phyloP scores from a whole-genome alignment of 2,113 vertebrate genomes.

The Mystacornis crossleyi region DNA sequence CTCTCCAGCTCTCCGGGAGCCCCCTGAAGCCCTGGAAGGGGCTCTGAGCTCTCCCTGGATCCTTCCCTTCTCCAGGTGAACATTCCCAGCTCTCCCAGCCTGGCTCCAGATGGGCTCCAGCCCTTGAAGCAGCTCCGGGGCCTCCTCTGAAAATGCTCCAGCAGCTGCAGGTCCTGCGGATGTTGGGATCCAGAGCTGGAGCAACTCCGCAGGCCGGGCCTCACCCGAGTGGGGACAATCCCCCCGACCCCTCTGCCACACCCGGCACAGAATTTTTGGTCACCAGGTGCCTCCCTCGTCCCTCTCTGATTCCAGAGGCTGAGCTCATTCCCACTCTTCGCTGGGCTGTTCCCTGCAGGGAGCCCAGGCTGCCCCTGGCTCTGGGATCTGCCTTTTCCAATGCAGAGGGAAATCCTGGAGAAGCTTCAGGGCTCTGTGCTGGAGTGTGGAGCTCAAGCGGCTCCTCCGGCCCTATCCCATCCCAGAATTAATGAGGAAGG shows the following conservation, averaged over 20 bases:
- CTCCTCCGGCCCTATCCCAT: background rate
- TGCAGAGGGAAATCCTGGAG: background rate
- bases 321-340: background rate
- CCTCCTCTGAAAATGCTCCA: background rate
- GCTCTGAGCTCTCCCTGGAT: background rate
- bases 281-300: background rate
- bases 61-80: background rate
- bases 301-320: no score
- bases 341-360: background rate
- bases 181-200: background rate
- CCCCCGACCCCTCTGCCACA: background rate
- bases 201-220: background rate
- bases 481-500: background rate
- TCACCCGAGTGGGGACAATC: background rate
- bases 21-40: background rate
- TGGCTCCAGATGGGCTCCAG: background rate
- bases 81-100: background rate
- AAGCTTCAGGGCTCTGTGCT: background rate
- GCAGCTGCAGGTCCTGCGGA: background rate
- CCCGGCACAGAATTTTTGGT: no score
- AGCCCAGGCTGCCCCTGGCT: accelerated
- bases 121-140: accelerated
- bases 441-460: background rate
- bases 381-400: background rate
- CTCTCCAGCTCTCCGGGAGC: background rate